phyloP scores from a whole-genome alignment of 2,113 vertebrate species.

The Percopsis transmontana region DNA sequence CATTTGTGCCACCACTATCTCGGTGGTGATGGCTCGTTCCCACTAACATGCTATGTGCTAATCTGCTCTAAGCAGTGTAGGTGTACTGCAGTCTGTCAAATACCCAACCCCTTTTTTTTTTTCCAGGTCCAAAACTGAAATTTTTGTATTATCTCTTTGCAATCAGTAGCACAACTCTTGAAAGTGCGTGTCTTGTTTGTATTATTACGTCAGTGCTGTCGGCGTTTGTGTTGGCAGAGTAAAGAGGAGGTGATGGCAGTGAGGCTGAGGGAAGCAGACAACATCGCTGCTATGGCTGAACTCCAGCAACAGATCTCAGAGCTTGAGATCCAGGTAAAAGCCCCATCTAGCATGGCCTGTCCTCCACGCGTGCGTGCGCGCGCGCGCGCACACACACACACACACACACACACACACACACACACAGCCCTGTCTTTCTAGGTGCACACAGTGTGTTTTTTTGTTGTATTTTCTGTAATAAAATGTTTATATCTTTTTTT shows the following conservation, averaged over 20 bases:
- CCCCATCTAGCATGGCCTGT: background rate
- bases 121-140: background rate
- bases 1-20: conserved; percentile 28
- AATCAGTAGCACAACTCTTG: background rate
- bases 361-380: too few species aligned
- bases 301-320: conserved; percentile 96
- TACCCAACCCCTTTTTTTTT: background rate
- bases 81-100: background rate
- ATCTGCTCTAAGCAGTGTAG: background rate
- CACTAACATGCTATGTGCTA: conserved; percentile 5
- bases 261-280: conserved; percentile 93
- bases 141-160: background rate
- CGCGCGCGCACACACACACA: too few species aligned
- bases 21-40: background rate
- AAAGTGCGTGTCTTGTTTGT: background rate
- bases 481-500: background rate
- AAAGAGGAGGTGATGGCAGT: conserved; percentile 99
- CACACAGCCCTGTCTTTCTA: background rate
- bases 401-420: background rate
- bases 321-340: conserved; percentile 93
- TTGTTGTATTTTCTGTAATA: background rate
- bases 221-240: conserved; percentile 76
- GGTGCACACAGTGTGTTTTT: background rate
- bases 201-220: background rate
- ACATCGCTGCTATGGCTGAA: conserved; percentile 95